Evolutionary conservation across 2,888 invertebrate species (phyloP).

Genomic region (Aplocera efformata): DNA sequence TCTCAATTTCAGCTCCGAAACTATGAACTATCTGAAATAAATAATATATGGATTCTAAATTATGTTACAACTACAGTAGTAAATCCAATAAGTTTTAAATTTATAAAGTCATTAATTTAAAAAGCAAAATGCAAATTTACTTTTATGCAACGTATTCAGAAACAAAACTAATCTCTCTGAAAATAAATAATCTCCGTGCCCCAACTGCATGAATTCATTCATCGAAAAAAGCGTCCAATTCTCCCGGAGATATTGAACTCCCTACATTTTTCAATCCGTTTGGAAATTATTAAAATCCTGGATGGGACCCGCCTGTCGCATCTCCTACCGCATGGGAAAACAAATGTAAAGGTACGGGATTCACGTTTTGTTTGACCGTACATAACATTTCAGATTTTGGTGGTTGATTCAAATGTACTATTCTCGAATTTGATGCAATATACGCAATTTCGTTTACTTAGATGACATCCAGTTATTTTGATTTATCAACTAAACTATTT

Average conservation of each 20-base stretch:
- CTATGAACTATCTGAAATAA: no score
- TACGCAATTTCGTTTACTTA: no score
- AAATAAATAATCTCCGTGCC: conserved; percentile 7
- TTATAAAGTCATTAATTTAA: no score
- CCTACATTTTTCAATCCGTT: conserved; percentile 50
- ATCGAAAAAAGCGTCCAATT: conserved; percentile 11
- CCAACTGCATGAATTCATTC: conserved; percentile 17
- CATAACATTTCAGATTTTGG: neutral
- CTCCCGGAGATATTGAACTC: conserved; percentile 24
- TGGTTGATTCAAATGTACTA: no score
- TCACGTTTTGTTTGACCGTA: neutral
- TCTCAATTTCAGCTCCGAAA: no score
- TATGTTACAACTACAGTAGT: no score
- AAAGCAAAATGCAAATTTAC: no score
- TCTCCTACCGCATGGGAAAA: conserved; percentile 20
- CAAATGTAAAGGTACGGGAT: conserved; percentile 12
- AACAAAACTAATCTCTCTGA: conserved; percentile 6
- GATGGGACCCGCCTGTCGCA: conserved; percentile 39
- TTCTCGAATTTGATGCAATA: no score
- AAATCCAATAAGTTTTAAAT: no score
- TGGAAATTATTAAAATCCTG: conserved; percentile 64
- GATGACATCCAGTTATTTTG: no score
- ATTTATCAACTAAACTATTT: no score
- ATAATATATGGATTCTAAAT: no score
- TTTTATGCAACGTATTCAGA: neutral